phyloP scores from a whole-genome alignment of 2,797 vertebrate genomes.

The Notolepis coatsorum region DNA sequence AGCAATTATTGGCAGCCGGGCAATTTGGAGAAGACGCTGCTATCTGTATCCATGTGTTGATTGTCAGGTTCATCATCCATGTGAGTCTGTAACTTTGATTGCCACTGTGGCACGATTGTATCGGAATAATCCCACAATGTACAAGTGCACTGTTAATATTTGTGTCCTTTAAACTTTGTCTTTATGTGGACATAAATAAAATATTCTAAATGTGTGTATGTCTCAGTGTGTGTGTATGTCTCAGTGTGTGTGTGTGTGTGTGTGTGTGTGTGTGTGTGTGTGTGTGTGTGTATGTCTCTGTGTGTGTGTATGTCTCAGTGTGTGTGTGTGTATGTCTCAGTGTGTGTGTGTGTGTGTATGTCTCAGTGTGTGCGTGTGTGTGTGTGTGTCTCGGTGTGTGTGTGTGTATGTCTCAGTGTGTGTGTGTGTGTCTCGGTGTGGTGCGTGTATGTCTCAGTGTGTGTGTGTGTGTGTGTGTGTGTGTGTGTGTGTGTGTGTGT shows the following conservation, averaged over 20 bases:
- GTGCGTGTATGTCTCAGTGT: conserved; percentile 22
- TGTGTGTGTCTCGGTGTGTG: conserved; percentile 8
- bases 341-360: conserved; percentile 27
- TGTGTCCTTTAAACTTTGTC: too few relatives aligned
- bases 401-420: neutral
- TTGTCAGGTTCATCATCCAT: too few relatives aligned
- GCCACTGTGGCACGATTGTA: too few relatives aligned
- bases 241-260: conserved; percentile 10
- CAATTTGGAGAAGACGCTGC: too few relatives aligned
- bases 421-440: conserved; percentile 3
- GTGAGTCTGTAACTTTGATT: too few relatives aligned
- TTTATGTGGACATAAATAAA: too few relatives aligned
- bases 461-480: conserved; percentile 3
- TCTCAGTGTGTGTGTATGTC: too few relatives aligned
- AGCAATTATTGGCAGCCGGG: too few relatives aligned
- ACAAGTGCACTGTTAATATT: too few relatives aligned
- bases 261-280: neutral
- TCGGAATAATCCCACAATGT: too few relatives aligned
- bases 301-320: neutral
- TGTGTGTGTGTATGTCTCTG: neutral
- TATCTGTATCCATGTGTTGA: too few relatives aligned
- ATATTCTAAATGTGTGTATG: too few relatives aligned
- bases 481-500: conserved; percentile 7
- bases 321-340: conserved; percentile 17
- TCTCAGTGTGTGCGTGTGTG: conserved; percentile 30